Conservation (phyloP, 2,888 invertebrate species). For the Clostera curtula region DNA sequence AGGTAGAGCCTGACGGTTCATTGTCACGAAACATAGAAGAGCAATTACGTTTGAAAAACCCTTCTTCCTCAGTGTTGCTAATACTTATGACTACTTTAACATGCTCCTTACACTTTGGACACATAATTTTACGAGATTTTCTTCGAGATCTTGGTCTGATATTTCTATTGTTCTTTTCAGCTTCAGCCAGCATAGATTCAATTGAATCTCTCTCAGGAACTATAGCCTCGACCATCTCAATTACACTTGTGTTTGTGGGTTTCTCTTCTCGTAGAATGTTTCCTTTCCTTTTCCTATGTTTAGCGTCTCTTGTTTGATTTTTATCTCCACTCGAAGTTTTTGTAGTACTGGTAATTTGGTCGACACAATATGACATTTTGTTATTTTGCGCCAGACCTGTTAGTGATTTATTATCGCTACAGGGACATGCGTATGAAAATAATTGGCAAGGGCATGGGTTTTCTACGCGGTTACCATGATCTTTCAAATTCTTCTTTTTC, state of each 20-base stretch:
- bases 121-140: slow-evolving; percentile 36
- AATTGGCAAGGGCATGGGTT: slow-evolving; percentile 56
- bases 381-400: slow-evolving; percentile 34
- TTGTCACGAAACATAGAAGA: slow-evolving; percentile 24
- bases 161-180: slow-evolving; percentile 13
- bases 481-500: slow-evolving; percentile 38
- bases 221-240: slow-evolving; percentile 19
- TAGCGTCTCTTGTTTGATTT: slow-evolving; percentile 13
- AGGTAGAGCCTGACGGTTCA: slow-evolving; percentile 26
- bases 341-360: slow-evolving; percentile 35
- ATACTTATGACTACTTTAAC: slow-evolving; percentile 31
- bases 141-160: slow-evolving; percentile 22
- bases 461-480: slow-evolving; percentile 34
- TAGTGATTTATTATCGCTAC: slow-evolving; percentile 38
- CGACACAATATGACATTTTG: slow-evolving; percentile 26
- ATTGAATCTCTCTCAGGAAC: slow-evolving; percentile 19
- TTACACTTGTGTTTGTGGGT: slow-evolving; percentile 27
- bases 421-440: slow-evolving; percentile 54
- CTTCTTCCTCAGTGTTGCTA: slow-evolving; percentile 45
- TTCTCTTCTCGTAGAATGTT: slow-evolving; percentile 28
- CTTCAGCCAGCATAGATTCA: slow-evolving; percentile 11
- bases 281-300: slow-evolving; percentile 23
- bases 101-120: slow-evolving; percentile 54
- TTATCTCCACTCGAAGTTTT: slow-evolving; percentile 17
- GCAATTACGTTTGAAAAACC: slow-evolving; percentile 24